Conservation (phyloP, 2,797 vertebrate species). For the Apogon hyalosoma region DNA sequence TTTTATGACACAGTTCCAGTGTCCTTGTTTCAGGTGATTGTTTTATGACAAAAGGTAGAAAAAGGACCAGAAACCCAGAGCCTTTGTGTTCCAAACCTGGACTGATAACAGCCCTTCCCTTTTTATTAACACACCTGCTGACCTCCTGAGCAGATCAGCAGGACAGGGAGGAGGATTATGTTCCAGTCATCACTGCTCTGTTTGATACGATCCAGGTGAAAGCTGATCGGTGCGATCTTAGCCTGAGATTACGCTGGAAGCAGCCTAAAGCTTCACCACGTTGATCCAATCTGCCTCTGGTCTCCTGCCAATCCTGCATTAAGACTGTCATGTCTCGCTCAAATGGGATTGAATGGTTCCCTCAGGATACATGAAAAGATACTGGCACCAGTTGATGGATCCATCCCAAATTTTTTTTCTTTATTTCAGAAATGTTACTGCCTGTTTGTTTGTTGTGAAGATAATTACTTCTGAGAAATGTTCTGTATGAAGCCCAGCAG, state of each 20-base stretch:
- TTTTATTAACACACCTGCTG: background rate
- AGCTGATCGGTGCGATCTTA: background rate
- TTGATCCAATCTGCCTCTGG: conserved; percentile 1
- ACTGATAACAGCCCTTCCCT: too few relatives aligned
- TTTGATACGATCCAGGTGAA: background rate
- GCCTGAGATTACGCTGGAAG: background rate
- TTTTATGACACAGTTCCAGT: too few relatives aligned
- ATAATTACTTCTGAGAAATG: background rate
- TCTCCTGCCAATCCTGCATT: background rate
- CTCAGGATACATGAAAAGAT: too few relatives aligned
- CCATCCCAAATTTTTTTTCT: too few relatives aligned
- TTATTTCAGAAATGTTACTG: background rate
- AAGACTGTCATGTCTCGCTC: background rate
- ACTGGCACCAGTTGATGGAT: too few relatives aligned
- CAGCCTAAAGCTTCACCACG: background rate
- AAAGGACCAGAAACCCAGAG: too few relatives aligned
- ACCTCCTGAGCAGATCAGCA: background rate
- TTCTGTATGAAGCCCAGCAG: conserved; percentile 1
- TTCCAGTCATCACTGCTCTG: background rate
- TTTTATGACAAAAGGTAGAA: too few relatives aligned
- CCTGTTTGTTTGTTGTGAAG: background rate
- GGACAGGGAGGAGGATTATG: background rate
- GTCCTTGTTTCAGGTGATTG: too few relatives aligned
- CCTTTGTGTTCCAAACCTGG: too few relatives aligned
- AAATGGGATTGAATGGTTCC: background rate